These are phyloP conservation scores for Pristionchus mayeri DNA, from an alignment of 2,888 invertebrate species.

Conservation along the genomic window DNA sequence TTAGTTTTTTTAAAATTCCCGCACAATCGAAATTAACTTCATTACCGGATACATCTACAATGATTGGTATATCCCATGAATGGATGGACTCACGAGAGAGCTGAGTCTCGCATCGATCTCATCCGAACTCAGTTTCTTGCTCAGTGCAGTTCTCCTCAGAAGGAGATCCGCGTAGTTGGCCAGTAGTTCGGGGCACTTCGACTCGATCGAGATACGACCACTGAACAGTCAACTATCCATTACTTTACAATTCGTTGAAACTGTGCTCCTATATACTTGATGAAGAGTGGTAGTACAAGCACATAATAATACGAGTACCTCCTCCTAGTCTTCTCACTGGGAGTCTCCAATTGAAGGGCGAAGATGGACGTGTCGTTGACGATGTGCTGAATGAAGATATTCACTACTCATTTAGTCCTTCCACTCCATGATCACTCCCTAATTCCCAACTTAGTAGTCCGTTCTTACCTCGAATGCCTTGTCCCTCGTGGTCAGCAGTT, in stretches of 20 bases:
- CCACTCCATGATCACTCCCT: background rate
- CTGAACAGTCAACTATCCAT: too few species aligned
- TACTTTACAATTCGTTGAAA: too few species aligned
- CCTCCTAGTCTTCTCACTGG: conserved; percentile 76
- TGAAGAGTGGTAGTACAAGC: background rate
- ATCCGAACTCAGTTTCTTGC: conserved; percentile 94
- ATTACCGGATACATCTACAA: too few species aligned
- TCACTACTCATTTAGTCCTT: background rate
- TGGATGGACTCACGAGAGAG: conserved; percentile 86
- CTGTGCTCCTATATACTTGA: background rate
- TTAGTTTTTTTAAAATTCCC: background rate
- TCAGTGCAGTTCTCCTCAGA: conserved; percentile 93
- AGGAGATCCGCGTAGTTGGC: conserved; percentile 99
- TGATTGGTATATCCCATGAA: too few species aligned
- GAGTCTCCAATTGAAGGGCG: conserved; percentile 80
- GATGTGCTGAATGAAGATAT: conserved; percentile 88
- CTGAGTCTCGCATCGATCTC: conserved; percentile 93
- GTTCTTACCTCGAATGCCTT: conserved; percentile 80
- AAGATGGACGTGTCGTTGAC: conserved; percentile 96
- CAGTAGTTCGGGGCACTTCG: conserved; percentile 96
- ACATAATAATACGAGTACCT: conserved; percentile 74
- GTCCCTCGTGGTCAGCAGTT: conserved; percentile 96
- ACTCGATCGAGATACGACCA: conserved; percentile 81
- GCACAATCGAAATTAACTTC: conserved; percentile 1
- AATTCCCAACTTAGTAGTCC: background rate